Conservation (phyloP, 2,888 invertebrate genomes). For the Leptinotarsa tumamoca region DNA sequence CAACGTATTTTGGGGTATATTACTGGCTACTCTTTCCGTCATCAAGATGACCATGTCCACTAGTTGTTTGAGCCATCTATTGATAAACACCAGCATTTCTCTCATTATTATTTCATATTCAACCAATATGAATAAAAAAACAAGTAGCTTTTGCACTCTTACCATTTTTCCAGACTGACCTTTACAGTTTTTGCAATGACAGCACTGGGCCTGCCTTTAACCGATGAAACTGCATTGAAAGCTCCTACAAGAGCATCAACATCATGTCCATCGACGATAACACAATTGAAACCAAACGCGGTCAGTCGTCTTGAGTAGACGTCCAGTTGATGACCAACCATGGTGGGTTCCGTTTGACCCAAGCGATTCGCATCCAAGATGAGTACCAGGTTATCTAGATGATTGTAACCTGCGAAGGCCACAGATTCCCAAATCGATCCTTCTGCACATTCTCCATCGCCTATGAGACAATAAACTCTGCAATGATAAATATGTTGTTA, state of each 20-base stretch:
- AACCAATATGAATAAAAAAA: too few relatives aligned
- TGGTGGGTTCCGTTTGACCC: slow-evolving; percentile 96
- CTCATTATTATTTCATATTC: too few relatives aligned
- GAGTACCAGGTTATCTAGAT: slow-evolving; percentile 95
- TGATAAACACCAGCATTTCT: too few relatives aligned
- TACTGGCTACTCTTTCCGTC: too few relatives aligned
- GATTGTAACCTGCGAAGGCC: slow-evolving; percentile 93
- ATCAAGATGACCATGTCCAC: too few relatives aligned
- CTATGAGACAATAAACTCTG: slow-evolving; percentile 94
- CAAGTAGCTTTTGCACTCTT: not conserved
- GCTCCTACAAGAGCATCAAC: slow-evolving; percentile 90
- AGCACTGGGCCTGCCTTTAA: slow-evolving; percentile 87
- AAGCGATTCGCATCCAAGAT: slow-evolving; percentile 97
- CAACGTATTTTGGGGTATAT: too few relatives aligned
- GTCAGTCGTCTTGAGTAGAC: slow-evolving; percentile 85
- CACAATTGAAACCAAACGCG: slow-evolving; percentile 89
- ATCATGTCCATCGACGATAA: slow-evolving; percentile 96
- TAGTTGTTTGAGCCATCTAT: too few relatives aligned
- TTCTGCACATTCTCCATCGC: slow-evolving; percentile 98
- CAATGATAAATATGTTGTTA: slow-evolving; percentile 30
- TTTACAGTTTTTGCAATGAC: slow-evolving; percentile 96
- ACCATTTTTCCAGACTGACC: slow-evolving; percentile 46
- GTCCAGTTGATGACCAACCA: slow-evolving; percentile 90
- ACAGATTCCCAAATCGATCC: slow-evolving; percentile 98
- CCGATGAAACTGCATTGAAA: slow-evolving; percentile 81